A percentile compares a stretch with the other conserved stretches of the same genome.
Conservation (phyloP, 2,113 vertebrate species). For the Aix galericulata region DNA sequence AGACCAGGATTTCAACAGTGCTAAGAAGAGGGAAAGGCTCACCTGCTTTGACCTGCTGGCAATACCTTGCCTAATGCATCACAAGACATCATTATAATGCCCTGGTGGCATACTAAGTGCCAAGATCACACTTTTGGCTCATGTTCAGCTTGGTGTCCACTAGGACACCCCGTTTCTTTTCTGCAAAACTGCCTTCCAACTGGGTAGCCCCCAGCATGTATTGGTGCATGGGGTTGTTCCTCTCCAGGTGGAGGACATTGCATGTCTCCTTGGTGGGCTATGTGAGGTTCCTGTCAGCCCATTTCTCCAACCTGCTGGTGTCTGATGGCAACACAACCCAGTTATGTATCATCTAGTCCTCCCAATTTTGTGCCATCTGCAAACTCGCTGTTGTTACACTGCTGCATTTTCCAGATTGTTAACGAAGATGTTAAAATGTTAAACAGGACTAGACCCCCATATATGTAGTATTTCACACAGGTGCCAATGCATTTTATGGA, state of each 20-base stretch:
- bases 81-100: neutral
- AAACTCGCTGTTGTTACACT: neutral
- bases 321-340: neutral
- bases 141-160: neutral
- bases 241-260: neutral
- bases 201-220: neutral
- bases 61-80: neutral
- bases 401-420: neutral
- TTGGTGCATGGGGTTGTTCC: neutral
- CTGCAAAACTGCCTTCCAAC: neutral
- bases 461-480: neutral
- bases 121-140: neutral
- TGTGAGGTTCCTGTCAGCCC: neutral
- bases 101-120: neutral
- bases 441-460: neutral
- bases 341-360: neutral
- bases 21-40: neutral
- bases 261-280: neutral
- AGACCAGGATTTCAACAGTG: neutral
- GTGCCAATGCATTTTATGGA: neutral
- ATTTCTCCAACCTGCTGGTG: neutral
- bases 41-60: neutral
- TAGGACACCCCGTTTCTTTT: neutral
- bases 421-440: neutral
- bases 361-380: neutral